These are phyloP conservation scores for Melanophora roralis DNA, from an alignment of 2,888 invertebrate species.

Conservation along the genomic window DNA sequence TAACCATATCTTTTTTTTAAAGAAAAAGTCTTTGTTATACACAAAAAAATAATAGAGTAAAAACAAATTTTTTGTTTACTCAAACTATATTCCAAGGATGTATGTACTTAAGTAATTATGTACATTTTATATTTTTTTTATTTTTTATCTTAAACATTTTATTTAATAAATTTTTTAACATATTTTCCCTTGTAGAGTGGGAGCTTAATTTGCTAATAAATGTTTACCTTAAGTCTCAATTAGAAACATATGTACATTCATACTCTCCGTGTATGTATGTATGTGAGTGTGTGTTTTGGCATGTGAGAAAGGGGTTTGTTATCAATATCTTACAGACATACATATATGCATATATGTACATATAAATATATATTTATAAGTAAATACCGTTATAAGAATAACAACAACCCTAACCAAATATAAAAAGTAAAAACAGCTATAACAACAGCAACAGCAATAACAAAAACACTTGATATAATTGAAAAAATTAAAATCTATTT, in stretches of 20 bases:
- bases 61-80: too few relatives aligned
- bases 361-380: background rate
- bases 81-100: too few relatives aligned
- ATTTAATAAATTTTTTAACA: too few relatives aligned
- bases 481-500: constrained; percentile 16
- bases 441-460: constrained; percentile 33
- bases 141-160: constrained; percentile 10
- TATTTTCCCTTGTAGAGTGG: too few relatives aligned
- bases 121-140: background rate
- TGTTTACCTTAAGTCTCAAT: background rate
- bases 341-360: too few relatives aligned
- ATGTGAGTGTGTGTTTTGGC: background rate
- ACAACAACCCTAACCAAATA: constrained; percentile 46
- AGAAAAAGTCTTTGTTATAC: too few relatives aligned
- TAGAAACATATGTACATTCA: background rate
- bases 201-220: too few relatives aligned
- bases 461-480: constrained; percentile 26
- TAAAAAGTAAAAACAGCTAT: constrained; percentile 38
- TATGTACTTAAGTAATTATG: too few relatives aligned
- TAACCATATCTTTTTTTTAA: too few relatives aligned
- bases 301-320: constrained; percentile 14
- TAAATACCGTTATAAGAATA: too few relatives aligned
- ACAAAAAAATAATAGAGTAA: too few relatives aligned
- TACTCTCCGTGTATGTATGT: background rate
- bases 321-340: constrained; percentile 50